A percentile compares a stretch with the other conserved stretches of the same genome.
Conservation (phyloP, 2,797 vertebrate species). For the Poecilia gillii region DNA sequence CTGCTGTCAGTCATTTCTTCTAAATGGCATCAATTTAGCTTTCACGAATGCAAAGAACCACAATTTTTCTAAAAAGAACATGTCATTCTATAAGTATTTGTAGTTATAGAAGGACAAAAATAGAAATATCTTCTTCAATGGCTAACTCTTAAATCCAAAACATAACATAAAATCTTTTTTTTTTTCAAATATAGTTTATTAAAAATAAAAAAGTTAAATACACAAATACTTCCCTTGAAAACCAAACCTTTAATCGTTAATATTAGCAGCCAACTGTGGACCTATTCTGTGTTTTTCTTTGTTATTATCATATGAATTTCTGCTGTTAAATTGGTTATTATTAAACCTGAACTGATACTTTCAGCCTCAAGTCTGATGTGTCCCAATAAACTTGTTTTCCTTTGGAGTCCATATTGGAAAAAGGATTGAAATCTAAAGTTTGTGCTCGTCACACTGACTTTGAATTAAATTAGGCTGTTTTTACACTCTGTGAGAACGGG, state of each 20-base stretch:
- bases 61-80: too few species aligned
- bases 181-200: too few species aligned
- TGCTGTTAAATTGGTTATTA: background rate
- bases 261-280: background rate
- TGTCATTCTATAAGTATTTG: too few species aligned
- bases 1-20: too few species aligned
- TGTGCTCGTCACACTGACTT: slow-evolving; percentile 9
- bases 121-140: too few species aligned
- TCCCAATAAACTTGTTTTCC: background rate
- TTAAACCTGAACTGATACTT: background rate
- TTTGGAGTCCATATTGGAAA: slow-evolving; percentile 11
- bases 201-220: background rate
- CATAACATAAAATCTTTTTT: too few species aligned
- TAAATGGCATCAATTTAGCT: background rate
- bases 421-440: background rate
- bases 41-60: background rate
- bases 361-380: background rate
- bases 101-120: too few species aligned
- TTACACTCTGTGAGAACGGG: slow-evolving; percentile 39
- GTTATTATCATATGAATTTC: background rate
- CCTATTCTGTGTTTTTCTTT: background rate
- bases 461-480: slow-evolving; percentile 36
- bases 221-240: too few species aligned
- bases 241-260: background rate
- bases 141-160: too few species aligned